Evolutionary conservation across 2,797 vertebrate genomes (phyloP), one percentile per base, ranked within the genome.

Genomic region (Nyctalus aviator): DNA sequence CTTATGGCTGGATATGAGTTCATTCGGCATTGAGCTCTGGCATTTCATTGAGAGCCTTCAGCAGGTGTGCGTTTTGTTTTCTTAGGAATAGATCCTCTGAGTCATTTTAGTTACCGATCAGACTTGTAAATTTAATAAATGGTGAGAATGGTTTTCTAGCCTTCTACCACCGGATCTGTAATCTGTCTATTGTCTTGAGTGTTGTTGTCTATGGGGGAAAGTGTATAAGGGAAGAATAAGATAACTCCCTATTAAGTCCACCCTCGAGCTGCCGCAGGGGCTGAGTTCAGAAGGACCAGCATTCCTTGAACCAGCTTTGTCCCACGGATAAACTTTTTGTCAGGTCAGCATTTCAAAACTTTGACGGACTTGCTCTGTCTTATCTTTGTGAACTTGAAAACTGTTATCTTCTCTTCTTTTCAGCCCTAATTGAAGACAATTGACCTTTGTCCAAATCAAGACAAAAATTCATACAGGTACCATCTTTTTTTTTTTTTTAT

Each of bases 381-480:
- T 64, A 62, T 55, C 30, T 90, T 90, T 90, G 44, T 55, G 66
- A 78, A 8, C 17, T 13, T 25, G 64, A 59, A 41, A 90, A 64
- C 64, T 35, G n/a, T 46, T 89, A 30, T 73, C 41, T 30, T 46
- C 37, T 76, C 4, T 2, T 37, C 85, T 37, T 90, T 66, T 66
- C 35, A 85, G 57, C 10, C 14, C 35, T 75, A 32, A 57, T 48
- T 46, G 37, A 27, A 90, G n/a, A 41, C 14, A 87, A 50, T 0
- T 59, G 53, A 41, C 9, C 12, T 87, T 87, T 91, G 62, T 25
- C 62, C 62, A 76, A 82, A 83, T 82, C 84, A 91, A 94, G 69
- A 83, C 12, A 71, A 21, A 77, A 87, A 14, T 27, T 41, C 32
- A 62, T 30, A 62, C 3, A 30, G 50, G 32, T 8, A 25, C 17